Conservation (phyloP, 2,797 vertebrate genomes). For the Kryptolebias ocellatus region DNA sequence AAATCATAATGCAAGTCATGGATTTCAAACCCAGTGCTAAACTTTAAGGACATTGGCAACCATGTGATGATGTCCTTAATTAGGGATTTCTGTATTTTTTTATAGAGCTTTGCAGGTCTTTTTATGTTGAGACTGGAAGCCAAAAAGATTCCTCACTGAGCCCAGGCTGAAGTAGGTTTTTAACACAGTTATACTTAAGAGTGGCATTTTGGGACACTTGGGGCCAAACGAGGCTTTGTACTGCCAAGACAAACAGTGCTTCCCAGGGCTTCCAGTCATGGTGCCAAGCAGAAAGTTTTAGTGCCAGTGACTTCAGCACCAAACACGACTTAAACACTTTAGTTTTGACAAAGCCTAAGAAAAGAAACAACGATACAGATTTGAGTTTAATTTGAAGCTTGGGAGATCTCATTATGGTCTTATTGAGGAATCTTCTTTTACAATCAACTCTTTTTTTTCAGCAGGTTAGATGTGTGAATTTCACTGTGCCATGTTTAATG, state of each 20-base stretch:
- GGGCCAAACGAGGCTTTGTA: background rate
- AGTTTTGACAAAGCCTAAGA: background rate
- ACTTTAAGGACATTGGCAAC: background rate
- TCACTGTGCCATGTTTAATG: conserved; percentile 38
- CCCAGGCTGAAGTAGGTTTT: background rate
- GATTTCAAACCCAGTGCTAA: background rate
- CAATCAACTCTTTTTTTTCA: background rate
- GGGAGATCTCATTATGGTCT: background rate
- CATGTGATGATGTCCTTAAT: background rate
- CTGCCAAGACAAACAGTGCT: background rate
- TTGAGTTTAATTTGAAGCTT: background rate
- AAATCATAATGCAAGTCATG: background rate
- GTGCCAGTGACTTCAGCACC: background rate
- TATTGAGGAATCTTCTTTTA: background rate
- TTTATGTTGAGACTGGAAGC: background rate
- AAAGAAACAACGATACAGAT: background rate
- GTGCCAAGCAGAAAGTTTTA: background rate
- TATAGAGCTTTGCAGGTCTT: background rate
- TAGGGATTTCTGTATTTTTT: background rate
- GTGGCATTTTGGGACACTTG: background rate
- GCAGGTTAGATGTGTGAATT: background rate
- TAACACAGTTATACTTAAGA: background rate
- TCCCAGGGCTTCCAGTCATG: background rate
- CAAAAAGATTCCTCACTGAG: background rate
- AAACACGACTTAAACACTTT: background rate